A percentile compares a stretch with the other conserved stretches of the same genome.
These are phyloP conservation scores for Boleophthalmus pectinirostris DNA, from an alignment of 2,113 vertebrate species.

Conservation along the genomic window DNA sequence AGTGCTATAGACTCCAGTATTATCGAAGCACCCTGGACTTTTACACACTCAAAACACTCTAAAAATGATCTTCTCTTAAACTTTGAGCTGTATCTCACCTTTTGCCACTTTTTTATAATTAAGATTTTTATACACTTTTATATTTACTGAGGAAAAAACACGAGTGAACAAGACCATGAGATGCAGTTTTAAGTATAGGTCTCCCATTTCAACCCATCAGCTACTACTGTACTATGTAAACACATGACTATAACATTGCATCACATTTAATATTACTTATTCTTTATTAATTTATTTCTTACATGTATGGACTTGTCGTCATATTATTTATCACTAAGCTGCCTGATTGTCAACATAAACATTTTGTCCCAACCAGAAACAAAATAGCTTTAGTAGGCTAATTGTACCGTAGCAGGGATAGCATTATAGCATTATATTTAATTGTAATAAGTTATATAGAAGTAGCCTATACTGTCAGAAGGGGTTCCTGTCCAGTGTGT, in stretches of 20 bases:
- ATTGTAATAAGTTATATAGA: conserved; percentile 35
- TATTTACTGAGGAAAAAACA: conserved; percentile 11
- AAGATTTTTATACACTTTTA: conserved; percentile 16
- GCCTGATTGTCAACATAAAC: not conserved
- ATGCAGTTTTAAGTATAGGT: not conserved
- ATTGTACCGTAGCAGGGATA: not conserved
- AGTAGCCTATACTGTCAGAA: conserved; percentile 17
- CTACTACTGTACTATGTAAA: conserved; percentile 1
- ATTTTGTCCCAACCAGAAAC: not conserved
- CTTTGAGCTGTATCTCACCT: conserved; percentile 4
- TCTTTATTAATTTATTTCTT: conserved; percentile 13
- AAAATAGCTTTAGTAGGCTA: not conserved
- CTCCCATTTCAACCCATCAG: not conserved
- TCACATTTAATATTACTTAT: not conserved
- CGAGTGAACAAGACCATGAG: conserved; percentile 10
- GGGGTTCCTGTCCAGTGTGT: conserved; percentile 26
- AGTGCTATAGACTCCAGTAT: conserved; percentile 81
- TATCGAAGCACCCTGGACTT: not conserved
- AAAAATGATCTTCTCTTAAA: conserved; percentile 1
- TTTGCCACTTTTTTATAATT: conserved; percentile 13
- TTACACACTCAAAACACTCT: not conserved
- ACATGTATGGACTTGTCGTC: not conserved
- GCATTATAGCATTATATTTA: conserved; percentile 9
- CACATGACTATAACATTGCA: not conserved
- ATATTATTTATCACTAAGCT: conserved; percentile 3